Conservation (phyloP, 2,797 vertebrate species). For the Micropoecilia bifurca region DNA sequence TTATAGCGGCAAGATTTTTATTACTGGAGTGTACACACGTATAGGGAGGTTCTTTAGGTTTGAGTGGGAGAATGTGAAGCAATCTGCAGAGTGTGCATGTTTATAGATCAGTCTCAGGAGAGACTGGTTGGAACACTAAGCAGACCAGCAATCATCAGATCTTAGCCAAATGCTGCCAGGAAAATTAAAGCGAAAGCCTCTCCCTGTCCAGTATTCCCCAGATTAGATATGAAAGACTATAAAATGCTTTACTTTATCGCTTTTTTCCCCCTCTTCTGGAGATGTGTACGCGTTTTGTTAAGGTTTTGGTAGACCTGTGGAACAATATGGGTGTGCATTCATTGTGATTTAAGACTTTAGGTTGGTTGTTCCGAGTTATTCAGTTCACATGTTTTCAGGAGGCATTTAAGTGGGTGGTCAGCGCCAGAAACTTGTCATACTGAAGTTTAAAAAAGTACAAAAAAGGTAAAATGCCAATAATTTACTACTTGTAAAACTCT, state of each 20-base stretch:
- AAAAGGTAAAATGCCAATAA: too few species aligned
- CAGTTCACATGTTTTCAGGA: conserved; percentile 52
- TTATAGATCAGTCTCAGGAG: conserved; percentile 64
- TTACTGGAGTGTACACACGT: conserved; percentile 44
- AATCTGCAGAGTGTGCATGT: conserved; percentile 44
- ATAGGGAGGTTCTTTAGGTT: conserved; percentile 35
- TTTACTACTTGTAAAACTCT: too few species aligned
- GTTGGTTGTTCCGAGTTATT: conserved; percentile 35
- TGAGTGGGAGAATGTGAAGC: conserved; percentile 35
- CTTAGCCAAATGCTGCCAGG: conserved; percentile 56
- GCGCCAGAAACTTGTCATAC: conserved; percentile 36
- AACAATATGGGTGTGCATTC: conserved; percentile 13
- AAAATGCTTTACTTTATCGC: conserved; percentile 32
- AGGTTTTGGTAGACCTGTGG: conserved; percentile 19
- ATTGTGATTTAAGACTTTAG: conserved; percentile 27
- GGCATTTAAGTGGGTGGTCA: conserved; percentile 49
- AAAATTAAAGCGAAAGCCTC: conserved; percentile 56
- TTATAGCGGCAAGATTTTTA: conserved; percentile 50
- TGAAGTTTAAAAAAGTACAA: conserved; percentile 6
- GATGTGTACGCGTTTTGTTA: conserved; percentile 13
- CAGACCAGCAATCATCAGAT: conserved; percentile 68
- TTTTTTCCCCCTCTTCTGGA: conserved; percentile 32
- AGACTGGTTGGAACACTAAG: conserved; percentile 67
- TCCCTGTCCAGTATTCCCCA: conserved; percentile 59
- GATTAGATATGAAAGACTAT: conserved; percentile 62